phyloP scores from a whole-genome alignment of 2,888 invertebrate species.

The Acrobasis repandana region DNA sequence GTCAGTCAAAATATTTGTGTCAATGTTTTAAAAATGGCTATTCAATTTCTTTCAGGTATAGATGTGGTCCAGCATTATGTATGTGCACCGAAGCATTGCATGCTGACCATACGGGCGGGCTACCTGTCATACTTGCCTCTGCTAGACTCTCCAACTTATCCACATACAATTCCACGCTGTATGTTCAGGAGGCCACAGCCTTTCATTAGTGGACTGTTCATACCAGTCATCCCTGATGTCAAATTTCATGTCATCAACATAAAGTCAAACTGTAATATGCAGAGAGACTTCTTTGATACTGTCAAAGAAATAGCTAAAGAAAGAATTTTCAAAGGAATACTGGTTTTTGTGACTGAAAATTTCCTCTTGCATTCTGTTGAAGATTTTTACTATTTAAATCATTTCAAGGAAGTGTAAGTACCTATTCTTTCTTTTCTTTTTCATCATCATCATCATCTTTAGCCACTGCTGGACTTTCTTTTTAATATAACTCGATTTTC shows the following conservation, averaged over 20 bases:
- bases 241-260: slow-evolving; percentile 62
- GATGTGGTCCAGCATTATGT: slow-evolving; percentile 59
- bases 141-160: slow-evolving; percentile 50
- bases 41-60: slow-evolving; percentile 57
- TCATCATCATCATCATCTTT: background rate
- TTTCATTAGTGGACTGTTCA: slow-evolving; percentile 63
- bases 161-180: slow-evolving; percentile 45
- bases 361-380: slow-evolving; percentile 63
- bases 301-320: slow-evolving; percentile 52
- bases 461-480: slow-evolving; percentile 1
- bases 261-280: slow-evolving; percentile 45
- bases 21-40: too few relatives aligned
- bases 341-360: slow-evolving; percentile 73
- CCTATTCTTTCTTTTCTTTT: slow-evolving; percentile 18
- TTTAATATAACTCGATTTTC: too few relatives aligned
- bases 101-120: slow-evolving; percentile 57
- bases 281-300: slow-evolving; percentile 50
- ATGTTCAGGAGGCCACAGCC: slow-evolving; percentile 42
- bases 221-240: slow-evolving; percentile 69
- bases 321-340: slow-evolving; percentile 60
- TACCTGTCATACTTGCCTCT: slow-evolving; percentile 63
- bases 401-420: slow-evolving; percentile 69
- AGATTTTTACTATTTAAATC: slow-evolving; percentile 65
- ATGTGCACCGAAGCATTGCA: slow-evolving; percentile 61
- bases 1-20: too few relatives aligned